Percentiles rank a stretch among this genome's conserved stretches.
Conservation (phyloP, 2,888 invertebrate genomes). For the Notodonta ziczac region DNA sequence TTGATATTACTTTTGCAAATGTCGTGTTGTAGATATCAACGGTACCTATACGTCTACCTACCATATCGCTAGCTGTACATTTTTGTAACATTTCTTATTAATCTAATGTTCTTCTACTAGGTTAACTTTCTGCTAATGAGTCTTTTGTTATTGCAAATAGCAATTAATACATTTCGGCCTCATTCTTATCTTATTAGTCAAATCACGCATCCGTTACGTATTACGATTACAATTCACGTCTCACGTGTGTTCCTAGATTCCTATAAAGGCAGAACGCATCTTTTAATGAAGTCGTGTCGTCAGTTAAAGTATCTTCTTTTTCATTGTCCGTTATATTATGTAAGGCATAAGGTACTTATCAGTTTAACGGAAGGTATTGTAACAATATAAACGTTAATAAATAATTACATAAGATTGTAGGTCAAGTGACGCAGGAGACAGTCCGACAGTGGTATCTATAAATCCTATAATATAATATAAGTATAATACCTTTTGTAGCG, state of each 20-base stretch:
- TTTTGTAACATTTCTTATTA: no score
- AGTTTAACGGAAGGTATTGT: neutral
- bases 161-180: conserved; percentile 22
- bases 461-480: no score
- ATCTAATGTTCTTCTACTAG: no score
- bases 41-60: no score
- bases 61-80: no score
- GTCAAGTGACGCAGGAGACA: conserved; percentile 15
- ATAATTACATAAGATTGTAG: conserved; percentile 20
- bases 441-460: neutral
- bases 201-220: conserved; percentile 26
- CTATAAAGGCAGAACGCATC: conserved; percentile 24
- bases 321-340: neutral
- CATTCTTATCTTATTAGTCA: conserved; percentile 17
- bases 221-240: conserved; percentile 20
- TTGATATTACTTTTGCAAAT: conserved; percentile 2
- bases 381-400: conserved; percentile 4
- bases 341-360: no score
- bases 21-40: neutral
- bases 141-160: conserved; percentile 30
- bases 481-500: neutral
- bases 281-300: conserved; percentile 24
- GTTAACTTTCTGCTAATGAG: neutral
- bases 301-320: neutral
- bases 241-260: conserved; percentile 34